Conservation (phyloP, 2,113 vertebrate genomes). For the Delphinapterus leucas region DNA sequence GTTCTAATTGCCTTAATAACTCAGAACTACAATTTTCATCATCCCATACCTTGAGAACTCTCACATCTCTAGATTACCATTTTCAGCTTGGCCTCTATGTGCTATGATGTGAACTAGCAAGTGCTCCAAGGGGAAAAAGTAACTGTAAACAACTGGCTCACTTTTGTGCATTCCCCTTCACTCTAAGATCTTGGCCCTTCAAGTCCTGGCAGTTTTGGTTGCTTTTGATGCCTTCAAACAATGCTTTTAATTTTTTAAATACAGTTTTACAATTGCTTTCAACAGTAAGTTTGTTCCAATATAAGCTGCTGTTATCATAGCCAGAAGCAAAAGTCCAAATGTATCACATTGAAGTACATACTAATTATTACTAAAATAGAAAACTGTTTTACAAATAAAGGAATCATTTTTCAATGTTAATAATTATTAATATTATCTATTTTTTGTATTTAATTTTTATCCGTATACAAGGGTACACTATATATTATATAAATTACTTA, state of each 20-base stretch:
- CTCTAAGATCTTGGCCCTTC: background rate
- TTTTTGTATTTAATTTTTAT: background rate
- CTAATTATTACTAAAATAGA: background rate
- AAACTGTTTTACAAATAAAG: slow-evolving; percentile 16
- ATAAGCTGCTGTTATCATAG: background rate
- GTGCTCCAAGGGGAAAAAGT: background rate
- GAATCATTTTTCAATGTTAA: background rate
- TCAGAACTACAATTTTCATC: background rate
- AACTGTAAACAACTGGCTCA: background rate
- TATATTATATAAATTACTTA: background rate
- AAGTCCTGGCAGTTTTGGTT: background rate
- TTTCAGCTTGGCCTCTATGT: background rate
- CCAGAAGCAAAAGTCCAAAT: background rate
- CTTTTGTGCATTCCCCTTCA: background rate
- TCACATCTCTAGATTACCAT: background rate
- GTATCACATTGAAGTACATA: background rate
- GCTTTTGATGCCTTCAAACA: background rate
- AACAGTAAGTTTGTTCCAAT: background rate
- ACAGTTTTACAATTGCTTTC: background rate
- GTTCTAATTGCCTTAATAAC: background rate
- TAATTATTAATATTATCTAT: background rate
- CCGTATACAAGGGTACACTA: background rate
- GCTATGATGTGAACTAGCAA: background rate
- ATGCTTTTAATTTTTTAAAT: background rate
- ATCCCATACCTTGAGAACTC: background rate